Conservation (phyloP, 1,140 invertebrate genomes). For the Pentalonia nigronervosa region DNA sequence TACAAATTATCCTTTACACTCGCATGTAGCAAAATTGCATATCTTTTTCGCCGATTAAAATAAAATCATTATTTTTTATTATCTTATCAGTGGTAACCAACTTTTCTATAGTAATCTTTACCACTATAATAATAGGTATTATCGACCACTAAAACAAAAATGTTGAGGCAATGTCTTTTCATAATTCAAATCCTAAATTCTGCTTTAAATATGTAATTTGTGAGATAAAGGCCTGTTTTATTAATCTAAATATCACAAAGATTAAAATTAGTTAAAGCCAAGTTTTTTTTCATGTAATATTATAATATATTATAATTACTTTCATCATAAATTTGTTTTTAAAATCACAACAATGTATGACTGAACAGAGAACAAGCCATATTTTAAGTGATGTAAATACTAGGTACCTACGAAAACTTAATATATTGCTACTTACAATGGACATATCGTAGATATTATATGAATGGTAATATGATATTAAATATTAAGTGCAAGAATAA, state of each 20-base stretch:
- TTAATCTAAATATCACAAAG: background rate
- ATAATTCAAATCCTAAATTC: background rate
- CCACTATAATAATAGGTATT: background rate
- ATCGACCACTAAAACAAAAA: background rate
- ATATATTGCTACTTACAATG: background rate
- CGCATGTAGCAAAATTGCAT: background rate
- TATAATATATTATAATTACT: background rate
- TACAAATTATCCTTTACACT: background rate
- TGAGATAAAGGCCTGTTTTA: background rate
- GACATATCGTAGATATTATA: background rate
- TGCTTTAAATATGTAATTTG: no score
- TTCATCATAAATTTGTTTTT: background rate
- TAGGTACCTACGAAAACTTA: background rate
- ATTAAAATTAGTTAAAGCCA: background rate
- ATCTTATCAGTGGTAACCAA: background rate
- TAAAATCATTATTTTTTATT: background rate
- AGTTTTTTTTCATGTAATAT: no score
- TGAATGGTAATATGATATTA: background rate
- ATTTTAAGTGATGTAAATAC: background rate
- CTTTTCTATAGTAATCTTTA: background rate
- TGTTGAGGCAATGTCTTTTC: background rate
- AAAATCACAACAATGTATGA: background rate
- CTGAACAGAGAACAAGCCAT: background rate
- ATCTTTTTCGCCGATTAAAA: background rate
- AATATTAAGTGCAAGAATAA: background rate